Evolutionary conservation across 2,888 invertebrate genomes (phyloP).

Genomic region (Phengaris alcon): DNA sequence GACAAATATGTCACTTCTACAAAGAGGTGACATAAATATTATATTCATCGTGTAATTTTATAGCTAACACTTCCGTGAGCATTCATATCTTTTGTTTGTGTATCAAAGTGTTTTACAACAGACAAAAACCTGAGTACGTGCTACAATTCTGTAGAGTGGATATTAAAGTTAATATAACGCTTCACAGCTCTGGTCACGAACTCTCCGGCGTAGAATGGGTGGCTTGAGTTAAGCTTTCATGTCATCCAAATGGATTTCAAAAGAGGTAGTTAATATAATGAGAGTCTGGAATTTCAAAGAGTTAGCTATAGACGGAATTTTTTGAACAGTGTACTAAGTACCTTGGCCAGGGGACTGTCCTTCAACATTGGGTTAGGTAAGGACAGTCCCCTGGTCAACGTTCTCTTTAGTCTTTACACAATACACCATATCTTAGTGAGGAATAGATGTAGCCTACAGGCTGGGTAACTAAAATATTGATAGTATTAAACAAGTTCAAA

Average conservation of each 20-base stretch:
- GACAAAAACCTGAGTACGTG: constrained; percentile 46
- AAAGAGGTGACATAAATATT: neutral
- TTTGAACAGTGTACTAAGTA: neutral
- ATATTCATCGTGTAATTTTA: constrained; percentile 30
- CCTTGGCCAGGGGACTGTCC: neutral
- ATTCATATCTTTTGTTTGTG: constrained; percentile 47
- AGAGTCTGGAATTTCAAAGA: constrained; percentile 12
- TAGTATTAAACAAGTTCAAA: no score
- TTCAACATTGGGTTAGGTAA: no score
- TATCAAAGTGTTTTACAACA: constrained; percentile 58
- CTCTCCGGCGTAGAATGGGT: constrained; percentile 35
- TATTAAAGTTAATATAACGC: constrained; percentile 41
- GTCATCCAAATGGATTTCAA: constrained; percentile 34
- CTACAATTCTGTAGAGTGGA: constrained; percentile 46
- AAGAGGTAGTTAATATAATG: constrained; percentile 33
- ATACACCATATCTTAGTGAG: no score
- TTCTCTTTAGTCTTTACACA: no score
- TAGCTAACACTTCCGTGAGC: constrained; percentile 51
- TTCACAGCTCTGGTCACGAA: constrained; percentile 41
- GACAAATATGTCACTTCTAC: no score
- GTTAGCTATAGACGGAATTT: constrained; percentile 6
- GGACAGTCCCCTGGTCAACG: no score
- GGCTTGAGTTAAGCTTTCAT: constrained; percentile 34
- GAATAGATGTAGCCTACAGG: no score
- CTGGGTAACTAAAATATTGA: no score